Percentiles rank a stretch among this genome's conserved stretches.
Conservation (phyloP, 1,140 invertebrate species). For the Bombus breviceps region DNA sequence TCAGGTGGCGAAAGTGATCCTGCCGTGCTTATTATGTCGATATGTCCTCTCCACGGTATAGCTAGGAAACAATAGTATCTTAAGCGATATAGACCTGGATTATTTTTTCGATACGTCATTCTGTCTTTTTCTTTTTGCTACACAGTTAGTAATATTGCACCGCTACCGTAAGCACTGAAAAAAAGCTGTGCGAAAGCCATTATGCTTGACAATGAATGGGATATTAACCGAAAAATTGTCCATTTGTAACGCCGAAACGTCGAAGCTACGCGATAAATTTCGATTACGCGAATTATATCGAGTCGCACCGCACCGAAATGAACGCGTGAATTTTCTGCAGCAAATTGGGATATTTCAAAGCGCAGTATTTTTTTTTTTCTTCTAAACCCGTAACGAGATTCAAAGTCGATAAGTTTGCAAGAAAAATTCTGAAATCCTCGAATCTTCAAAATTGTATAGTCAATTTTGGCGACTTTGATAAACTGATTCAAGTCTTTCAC, state of each 20-base stretch:
- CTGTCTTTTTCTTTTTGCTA: neutral
- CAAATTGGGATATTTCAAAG: neutral
- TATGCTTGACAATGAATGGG: neutral
- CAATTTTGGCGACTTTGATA: too few species aligned
- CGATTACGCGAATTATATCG: constrained; percentile 34
- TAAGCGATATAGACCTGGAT: constrained; percentile 11
- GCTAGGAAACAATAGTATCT: constrained; percentile 22
- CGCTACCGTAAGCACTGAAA: neutral
- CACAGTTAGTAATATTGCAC: neutral
- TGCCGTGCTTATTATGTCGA: constrained; percentile 45
- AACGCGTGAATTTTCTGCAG: neutral
- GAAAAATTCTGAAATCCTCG: too few species aligned
- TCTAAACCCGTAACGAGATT: too few species aligned
- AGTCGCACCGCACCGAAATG: neutral
- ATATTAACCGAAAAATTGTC: constrained; percentile 28
- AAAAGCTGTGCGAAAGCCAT: neutral
- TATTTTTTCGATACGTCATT: neutral
- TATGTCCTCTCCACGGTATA: constrained; percentile 14
- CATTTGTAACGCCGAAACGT: neutral
- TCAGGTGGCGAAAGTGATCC: constrained; percentile 50
- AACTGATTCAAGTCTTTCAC: too few species aligned
- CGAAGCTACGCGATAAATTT: constrained; percentile 5
- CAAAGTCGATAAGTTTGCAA: too few species aligned
- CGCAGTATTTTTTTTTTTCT: neutral
- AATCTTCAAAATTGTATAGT: too few species aligned